Percentiles rank a stretch among this genome's conserved stretches.
Evolutionary conservation across 2,888 invertebrate species (phyloP).

Genomic region (Taphrorychus bicolor): DNA sequence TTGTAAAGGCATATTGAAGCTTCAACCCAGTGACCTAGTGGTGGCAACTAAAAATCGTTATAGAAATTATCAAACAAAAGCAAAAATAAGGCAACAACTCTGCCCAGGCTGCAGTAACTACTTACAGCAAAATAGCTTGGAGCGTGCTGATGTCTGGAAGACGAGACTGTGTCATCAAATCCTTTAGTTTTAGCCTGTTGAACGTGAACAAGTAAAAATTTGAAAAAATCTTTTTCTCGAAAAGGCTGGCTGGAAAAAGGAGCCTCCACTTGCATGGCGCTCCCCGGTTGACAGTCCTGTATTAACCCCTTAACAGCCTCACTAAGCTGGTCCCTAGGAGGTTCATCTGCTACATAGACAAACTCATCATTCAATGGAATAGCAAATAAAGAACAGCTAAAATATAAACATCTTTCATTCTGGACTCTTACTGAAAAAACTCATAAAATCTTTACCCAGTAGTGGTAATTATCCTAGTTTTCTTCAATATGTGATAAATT

Average conservation of each 20-base stretch:
- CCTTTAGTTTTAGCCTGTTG: constrained; percentile 82
- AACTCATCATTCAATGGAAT: constrained; percentile 93
- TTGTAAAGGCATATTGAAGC: constrained; percentile 74
- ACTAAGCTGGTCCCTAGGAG: constrained; percentile 55
- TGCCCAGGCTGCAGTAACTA: background rate
- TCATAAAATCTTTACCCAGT: constrained; percentile 26
- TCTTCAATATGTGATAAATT: constrained; percentile 88
- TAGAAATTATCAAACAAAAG: background rate
- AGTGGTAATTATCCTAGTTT: constrained; percentile 76
- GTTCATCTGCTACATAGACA: constrained; percentile 74
- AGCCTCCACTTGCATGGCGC: constrained; percentile 51
- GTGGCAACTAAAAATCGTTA: constrained; percentile 68
- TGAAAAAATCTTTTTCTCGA: constrained; percentile 61
- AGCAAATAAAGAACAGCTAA: constrained; percentile 73
- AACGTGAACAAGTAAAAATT: constrained; percentile 81
- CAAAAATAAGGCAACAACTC: background rate
- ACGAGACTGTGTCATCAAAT: constrained; percentile 86
- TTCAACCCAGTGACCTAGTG: constrained; percentile 72
- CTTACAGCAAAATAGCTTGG: constrained; percentile 65
- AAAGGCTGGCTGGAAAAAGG: constrained; percentile 57
- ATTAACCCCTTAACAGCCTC: constrained; percentile 58
- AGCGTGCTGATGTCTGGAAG: constrained; percentile 52
- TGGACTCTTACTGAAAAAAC: constrained; percentile 67
- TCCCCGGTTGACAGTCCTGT: constrained; percentile 57
- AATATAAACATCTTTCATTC: background rate